Evolutionary conservation across 2,113 vertebrate genomes (phyloP), one percentile per base, ranked within the genome.

Genomic region (Sterrhoptilus dennistouni): DNA sequence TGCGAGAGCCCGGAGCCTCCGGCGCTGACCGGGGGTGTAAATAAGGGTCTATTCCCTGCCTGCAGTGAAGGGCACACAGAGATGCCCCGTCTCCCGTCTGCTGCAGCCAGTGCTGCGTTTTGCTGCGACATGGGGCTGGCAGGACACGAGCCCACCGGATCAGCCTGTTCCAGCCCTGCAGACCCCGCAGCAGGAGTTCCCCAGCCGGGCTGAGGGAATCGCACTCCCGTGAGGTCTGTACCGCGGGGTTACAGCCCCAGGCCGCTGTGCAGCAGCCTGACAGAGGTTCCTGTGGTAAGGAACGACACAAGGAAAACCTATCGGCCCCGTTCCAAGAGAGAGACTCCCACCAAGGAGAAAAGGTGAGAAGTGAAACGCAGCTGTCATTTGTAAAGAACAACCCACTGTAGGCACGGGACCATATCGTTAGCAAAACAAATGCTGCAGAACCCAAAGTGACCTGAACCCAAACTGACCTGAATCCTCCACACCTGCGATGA

Each of bases 381-480:
- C 85, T 44, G 38, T 45, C 11, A 3, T 45, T 52, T 6, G 2
- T 71, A 20, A 63, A 63, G 19, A 92, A 16, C 64, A 70, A 33
- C 9, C 49, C 15, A 1, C 40, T 20, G 24, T 47, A 24, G 29
- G 40, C 56, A 70, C 0, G 4, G 29, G 24, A 70, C 80, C 4
- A 1, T 77, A 35, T 36, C 31, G 50, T 13, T 18, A 70, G 71
- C 64, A 83, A 61, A 6, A 42, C n/a, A 31, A 85, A 69, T 28
- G 36, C 54, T 50, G 63, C 80, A 44, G 68, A 70, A 61, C 72
- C 64, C 77, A 29, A 65, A 95, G 69, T 75, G 87, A 96, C 92
- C 96, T 93, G 78, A 68, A 63, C 78, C 63, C 76, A 31, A 71
- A 95, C 94, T 92, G 91, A 96, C 95, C 96, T 96, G 96, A 45